Conservation (phyloP, 2,888 invertebrate genomes). For the Clistopyga incitator region DNA sequence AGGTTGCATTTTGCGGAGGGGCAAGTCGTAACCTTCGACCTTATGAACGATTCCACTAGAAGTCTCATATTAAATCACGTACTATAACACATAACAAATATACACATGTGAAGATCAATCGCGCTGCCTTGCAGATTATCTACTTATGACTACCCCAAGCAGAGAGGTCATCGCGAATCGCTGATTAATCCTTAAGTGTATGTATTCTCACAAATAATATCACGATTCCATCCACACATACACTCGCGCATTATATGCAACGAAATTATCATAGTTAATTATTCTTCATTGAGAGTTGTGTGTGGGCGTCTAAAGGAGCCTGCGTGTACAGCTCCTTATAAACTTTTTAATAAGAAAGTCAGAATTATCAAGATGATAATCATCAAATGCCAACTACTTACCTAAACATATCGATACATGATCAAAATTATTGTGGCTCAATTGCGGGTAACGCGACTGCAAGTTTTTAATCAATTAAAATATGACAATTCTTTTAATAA, state of each 20-base stretch:
- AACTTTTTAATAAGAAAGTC: too few relatives aligned
- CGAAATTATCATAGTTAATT: slow-evolving; percentile 16
- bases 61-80: slow-evolving; percentile 31
- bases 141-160: slow-evolving; percentile 67
- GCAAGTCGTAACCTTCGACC: slow-evolving; percentile 49
- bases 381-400: too few relatives aligned
- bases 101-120: slow-evolving; percentile 16
- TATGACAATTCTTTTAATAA: too few relatives aligned
- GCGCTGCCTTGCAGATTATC: slow-evolving; percentile 34
- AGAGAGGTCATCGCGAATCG: slow-evolving; percentile 66
- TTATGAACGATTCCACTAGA: slow-evolving; percentile 64
- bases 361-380: too few relatives aligned
- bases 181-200: slow-evolving; percentile 40
- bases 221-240: slow-evolving; percentile 23
- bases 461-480: too few relatives aligned
- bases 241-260: slow-evolving; percentile 3
- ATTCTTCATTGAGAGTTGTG: not conserved
- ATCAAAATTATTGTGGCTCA: too few relatives aligned
- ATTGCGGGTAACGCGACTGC: too few relatives aligned
- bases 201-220: slow-evolving; percentile 7
- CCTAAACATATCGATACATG: too few relatives aligned
- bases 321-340: too few relatives aligned
- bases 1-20: slow-evolving; percentile 32
- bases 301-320: not conserved
- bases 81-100: slow-evolving; percentile 24